Evolutionary conservation across 2,113 vertebrate genomes (phyloP).

Genomic region (Spea bombifrons): DNA sequence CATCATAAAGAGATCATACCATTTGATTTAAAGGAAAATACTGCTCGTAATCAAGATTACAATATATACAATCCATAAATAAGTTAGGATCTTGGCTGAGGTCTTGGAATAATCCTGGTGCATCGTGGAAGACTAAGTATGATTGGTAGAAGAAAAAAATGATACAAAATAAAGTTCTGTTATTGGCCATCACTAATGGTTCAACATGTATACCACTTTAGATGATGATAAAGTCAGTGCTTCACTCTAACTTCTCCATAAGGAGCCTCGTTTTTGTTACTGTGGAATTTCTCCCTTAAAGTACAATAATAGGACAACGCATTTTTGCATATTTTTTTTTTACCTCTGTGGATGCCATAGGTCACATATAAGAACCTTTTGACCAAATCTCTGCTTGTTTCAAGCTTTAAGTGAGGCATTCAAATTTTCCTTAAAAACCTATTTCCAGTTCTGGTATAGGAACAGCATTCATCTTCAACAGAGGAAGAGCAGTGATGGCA

Average conservation of each 20-base stretch:
- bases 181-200: conserved; percentile 19
- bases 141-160: conserved; percentile 56
- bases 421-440: too few relatives aligned
- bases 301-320: conserved; percentile 59
- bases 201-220: conserved; percentile 52
- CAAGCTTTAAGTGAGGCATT: conserved; percentile 60
- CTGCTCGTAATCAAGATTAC: conserved; percentile 58
- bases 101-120: conserved; percentile 61
- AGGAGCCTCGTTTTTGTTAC: conserved; percentile 43
- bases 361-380: conserved; percentile 58
- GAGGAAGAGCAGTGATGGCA: conserved; percentile 65
- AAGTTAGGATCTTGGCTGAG: conserved; percentile 59
- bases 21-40: conserved; percentile 61
- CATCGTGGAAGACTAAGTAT: conserved; percentile 69
- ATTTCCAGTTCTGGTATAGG: conserved; percentile 51
- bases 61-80: conserved; percentile 67
- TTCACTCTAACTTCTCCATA: conserved; percentile 60
- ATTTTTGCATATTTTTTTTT: conserved; percentile 65
- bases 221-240: conserved; percentile 54
- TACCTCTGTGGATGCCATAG: conserved; percentile 57
- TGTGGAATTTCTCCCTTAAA: conserved; percentile 57
- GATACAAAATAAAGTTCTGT: conserved; percentile 59
- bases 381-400: conserved; percentile 56
- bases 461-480: conserved; percentile 51
- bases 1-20: conserved; percentile 62